Percentiles rank a stretch among this genome's conserved stretches.
Evolutionary conservation across 2,113 vertebrate species (phyloP).

Genomic region (Oceanites oceanicus): DNA sequence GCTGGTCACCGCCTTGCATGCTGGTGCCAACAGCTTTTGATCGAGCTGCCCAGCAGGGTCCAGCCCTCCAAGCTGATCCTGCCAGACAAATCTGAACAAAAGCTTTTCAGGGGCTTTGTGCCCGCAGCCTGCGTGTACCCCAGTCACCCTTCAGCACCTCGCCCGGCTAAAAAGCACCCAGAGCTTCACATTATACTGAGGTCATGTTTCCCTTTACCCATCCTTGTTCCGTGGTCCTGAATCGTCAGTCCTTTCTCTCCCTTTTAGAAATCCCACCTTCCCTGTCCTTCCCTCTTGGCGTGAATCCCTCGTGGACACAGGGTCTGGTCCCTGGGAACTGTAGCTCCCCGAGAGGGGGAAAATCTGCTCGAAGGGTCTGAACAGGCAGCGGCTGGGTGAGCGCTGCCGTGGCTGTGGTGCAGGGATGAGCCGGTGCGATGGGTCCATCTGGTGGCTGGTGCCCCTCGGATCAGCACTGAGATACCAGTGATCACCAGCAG

Average conservation of each 20-base stretch:
- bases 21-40: neutral
- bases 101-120: neutral
- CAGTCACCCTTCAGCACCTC: neutral
- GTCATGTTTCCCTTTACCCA: neutral
- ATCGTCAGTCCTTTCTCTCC: neutral
- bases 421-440: neutral
- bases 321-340: neutral
- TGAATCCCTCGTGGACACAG: neutral
- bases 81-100: neutral
- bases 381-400: neutral
- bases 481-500: fast-evolving
- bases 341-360: neutral
- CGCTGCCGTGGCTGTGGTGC: fast-evolving
- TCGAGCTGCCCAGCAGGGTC: neutral
- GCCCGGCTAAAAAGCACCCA: neutral
- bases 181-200: fast-evolving
- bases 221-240: neutral
- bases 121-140: too few species aligned
- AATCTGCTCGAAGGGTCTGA: neutral
- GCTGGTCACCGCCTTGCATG: fast-evolving
- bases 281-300: fast-evolving
- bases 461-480: fast-evolving
- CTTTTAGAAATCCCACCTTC: neutral
- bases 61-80: neutral
- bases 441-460: conserved; percentile 14